phyloP scores from a whole-genome alignment of 2,113 vertebrate genomes.

The Chelonoidis abingdonii region DNA sequence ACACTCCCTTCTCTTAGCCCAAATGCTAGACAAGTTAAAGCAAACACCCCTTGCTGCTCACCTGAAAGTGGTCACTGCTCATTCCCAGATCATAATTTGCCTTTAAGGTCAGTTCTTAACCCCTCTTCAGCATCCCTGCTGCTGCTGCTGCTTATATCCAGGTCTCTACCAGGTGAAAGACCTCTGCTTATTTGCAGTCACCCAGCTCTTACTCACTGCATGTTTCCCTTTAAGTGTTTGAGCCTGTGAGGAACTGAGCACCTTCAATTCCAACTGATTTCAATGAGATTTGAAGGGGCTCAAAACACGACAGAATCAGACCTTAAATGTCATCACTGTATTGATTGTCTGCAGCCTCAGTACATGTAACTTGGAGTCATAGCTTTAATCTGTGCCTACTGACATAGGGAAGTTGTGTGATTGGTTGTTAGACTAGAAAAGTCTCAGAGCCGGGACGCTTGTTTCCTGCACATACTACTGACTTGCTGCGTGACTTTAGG shows the following conservation, averaged over 20 bases:
- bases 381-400: no score
- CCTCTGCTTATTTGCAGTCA: not conserved
- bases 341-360: no score
- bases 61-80: not conserved
- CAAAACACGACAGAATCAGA: not conserved
- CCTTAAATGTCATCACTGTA: not conserved
- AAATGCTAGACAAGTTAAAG: not conserved
- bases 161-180: not conserved
- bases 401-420: no score
- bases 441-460: not conserved
- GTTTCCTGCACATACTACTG: not conserved
- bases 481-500: not conserved
- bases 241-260: not conserved
- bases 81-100: not conserved
- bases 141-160: not conserved
- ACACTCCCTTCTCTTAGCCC: not conserved
- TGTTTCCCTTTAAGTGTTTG: not conserved
- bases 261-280: not conserved
- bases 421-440: not conserved
- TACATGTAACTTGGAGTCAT: no score
- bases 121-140: rapidly evolving
- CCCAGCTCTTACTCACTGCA: not conserved
- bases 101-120: not conserved
- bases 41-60: not conserved
- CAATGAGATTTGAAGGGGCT: not conserved